Conservation (phyloP, 2,888 invertebrate genomes). For the Anodontia alba region DNA sequence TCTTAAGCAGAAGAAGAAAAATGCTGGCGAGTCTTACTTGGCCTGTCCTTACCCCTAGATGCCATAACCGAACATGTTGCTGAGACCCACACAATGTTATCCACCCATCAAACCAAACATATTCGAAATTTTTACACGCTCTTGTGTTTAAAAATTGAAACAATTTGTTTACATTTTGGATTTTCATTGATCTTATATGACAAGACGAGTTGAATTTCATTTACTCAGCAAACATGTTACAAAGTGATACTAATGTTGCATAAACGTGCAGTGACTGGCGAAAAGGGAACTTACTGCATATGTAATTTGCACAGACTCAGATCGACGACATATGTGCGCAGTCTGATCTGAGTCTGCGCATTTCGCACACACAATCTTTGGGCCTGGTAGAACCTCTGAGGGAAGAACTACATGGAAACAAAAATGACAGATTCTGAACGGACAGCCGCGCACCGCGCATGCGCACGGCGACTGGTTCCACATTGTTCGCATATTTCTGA, state of each 20-base stretch:
- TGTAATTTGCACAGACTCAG: no score
- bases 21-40: background rate
- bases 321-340: no score
- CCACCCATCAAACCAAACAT: slow-evolving; percentile 8
- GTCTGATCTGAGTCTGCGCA: no score
- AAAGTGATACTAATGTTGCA: background rate
- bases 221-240: background rate
- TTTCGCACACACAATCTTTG: no score
- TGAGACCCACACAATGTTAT: background rate
- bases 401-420: no score
- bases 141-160: slow-evolving; percentile 11
- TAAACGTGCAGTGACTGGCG: background rate
- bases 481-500: no score
- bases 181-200: slow-evolving; percentile 5
- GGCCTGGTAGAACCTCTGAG: no score
- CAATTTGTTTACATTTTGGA: slow-evolving; percentile 3
- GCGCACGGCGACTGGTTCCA: no score
- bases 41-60: background rate
- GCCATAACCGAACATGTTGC: background rate
- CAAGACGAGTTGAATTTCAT: background rate
- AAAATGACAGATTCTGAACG: no score
- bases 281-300: no score
- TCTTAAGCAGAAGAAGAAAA: no score
- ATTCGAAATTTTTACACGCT: background rate
- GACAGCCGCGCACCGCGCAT: no score